phyloP scores from a whole-genome alignment of 1,140 invertebrate genomes.

The Zaprionus ghesquierei region DNA sequence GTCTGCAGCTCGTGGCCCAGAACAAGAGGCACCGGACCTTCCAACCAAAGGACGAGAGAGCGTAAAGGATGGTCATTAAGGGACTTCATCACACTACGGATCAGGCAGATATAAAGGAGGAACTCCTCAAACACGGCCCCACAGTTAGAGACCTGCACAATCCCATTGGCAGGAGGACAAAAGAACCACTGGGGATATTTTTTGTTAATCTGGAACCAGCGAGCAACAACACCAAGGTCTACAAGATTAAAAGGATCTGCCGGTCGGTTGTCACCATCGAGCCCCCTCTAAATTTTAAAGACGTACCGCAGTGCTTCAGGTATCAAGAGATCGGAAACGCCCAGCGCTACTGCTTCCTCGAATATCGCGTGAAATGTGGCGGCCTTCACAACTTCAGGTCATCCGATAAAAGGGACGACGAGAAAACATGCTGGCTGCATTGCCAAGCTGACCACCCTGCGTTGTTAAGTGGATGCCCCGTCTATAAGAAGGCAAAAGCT shows the following conservation, averaged over 20 bases:
- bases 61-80: neutral
- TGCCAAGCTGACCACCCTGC: neutral
- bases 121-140: neutral
- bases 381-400: neutral
- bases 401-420: neutral
- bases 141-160: neutral
- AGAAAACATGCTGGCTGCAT: neutral
- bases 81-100: neutral
- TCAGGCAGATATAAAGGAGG: too few species aligned
- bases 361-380: neutral
- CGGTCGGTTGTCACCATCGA: neutral
- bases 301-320: too few species aligned
- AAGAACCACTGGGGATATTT: neutral
- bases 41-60: neutral
- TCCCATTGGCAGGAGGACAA: neutral
- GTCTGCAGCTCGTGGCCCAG: too few species aligned
- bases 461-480: neutral
- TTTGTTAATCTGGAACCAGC: constrained; percentile 1
- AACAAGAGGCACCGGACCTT: neutral
- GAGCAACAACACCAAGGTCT: constrained; percentile 4
- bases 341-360: neutral
- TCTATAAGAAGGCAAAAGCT: too few species aligned
- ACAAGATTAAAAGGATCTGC: neutral
- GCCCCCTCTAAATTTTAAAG: too few species aligned
- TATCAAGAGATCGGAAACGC: too few species aligned